These are phyloP conservation scores for Helostoma temminkii DNA, from an alignment of 2,797 vertebrate species.

Conservation along the genomic window DNA sequence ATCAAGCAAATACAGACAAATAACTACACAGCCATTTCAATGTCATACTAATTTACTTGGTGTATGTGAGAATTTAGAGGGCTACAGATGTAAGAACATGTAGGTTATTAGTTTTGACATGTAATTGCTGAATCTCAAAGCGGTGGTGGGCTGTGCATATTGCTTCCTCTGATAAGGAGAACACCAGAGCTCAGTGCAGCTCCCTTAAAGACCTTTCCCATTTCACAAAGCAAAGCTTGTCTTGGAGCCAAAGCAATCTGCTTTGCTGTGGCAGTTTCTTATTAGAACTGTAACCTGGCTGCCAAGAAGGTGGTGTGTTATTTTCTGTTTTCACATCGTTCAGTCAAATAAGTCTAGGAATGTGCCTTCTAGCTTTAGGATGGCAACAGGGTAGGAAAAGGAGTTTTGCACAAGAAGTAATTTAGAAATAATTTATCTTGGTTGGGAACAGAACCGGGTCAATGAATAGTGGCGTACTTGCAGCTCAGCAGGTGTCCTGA, in stretches of 20 bases:
- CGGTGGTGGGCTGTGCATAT: slow-evolving; percentile 60
- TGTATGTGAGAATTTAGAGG: slow-evolving; percentile 30
- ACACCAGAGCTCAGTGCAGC: slow-evolving; percentile 46
- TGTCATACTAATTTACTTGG: slow-evolving; percentile 50
- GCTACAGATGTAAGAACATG: slow-evolving; percentile 44
- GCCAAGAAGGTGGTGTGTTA: slow-evolving; percentile 37
- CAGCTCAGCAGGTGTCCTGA: slow-evolving; percentile 31
- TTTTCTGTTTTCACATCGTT: slow-evolving; percentile 55
- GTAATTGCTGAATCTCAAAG: slow-evolving; percentile 67
- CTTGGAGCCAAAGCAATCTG: slow-evolving; percentile 64
- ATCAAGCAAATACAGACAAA: slow-evolving; percentile 63
- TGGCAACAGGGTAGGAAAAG: slow-evolving; percentile 25
- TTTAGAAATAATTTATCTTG: slow-evolving; percentile 27
- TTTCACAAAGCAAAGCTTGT: slow-evolving; percentile 63
- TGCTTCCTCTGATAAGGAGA: slow-evolving; percentile 64
- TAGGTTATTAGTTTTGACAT: slow-evolving; percentile 62
- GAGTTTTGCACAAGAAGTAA: slow-evolving; percentile 15
- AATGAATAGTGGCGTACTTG: slow-evolving; percentile 15
- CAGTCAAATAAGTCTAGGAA: slow-evolving; percentile 53
- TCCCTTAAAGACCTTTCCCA: slow-evolving; percentile 61
- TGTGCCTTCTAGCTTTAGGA: slow-evolving; percentile 47
- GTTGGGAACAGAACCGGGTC: slow-evolving; percentile 45
- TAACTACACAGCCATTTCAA: slow-evolving; percentile 51
- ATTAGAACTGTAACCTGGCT: slow-evolving; percentile 54
- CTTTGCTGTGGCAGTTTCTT: slow-evolving; percentile 44